These are phyloP conservation scores for Liolophura sinensis DNA, from an alignment of 1,140 invertebrate species.

Conservation along the genomic window DNA sequence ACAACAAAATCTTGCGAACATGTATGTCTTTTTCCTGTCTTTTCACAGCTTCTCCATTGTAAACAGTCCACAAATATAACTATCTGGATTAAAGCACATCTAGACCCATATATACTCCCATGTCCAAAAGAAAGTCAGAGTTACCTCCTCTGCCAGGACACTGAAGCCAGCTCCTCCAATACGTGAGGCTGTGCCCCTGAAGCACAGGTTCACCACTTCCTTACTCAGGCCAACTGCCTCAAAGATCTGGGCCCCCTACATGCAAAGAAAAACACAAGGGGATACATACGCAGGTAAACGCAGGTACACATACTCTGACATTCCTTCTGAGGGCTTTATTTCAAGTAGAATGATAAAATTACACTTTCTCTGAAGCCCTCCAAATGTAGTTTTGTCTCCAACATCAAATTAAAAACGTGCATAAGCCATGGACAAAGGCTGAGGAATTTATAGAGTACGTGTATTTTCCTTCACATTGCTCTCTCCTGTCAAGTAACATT, in stretches of 20 bases:
- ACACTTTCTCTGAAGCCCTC: too few relatives aligned
- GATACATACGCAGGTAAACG: not conserved
- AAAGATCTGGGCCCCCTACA: conserved; percentile 93
- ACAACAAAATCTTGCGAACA: not conserved
- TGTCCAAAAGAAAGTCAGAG: not conserved
- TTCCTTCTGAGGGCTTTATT: too few relatives aligned
- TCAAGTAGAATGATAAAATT: too few relatives aligned
- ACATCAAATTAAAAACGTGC: too few relatives aligned
- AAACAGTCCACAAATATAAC: not conserved
- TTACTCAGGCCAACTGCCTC: conserved; percentile 93
- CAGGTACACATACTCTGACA: not conserved
- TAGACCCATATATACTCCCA: too few relatives aligned
- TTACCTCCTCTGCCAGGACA: conserved; percentile 84
- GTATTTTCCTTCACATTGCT: too few relatives aligned
- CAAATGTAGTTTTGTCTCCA: too few relatives aligned
- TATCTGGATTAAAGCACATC: too few relatives aligned
- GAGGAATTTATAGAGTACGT: too few relatives aligned
- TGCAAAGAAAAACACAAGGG: conserved; percentile 11
- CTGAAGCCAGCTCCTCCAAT: conserved; percentile 93
- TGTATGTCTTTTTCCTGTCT: not conserved
- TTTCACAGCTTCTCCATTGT: not conserved
- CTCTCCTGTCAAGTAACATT: too few relatives aligned
- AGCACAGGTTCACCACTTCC: conserved; percentile 94
- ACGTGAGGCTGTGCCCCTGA: conserved; percentile 91
- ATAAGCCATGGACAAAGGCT: too few relatives aligned